These are phyloP conservation scores for Meriones unguiculatus DNA, from an alignment of 2,113 vertebrate genomes.

Conservation along the genomic window DNA sequence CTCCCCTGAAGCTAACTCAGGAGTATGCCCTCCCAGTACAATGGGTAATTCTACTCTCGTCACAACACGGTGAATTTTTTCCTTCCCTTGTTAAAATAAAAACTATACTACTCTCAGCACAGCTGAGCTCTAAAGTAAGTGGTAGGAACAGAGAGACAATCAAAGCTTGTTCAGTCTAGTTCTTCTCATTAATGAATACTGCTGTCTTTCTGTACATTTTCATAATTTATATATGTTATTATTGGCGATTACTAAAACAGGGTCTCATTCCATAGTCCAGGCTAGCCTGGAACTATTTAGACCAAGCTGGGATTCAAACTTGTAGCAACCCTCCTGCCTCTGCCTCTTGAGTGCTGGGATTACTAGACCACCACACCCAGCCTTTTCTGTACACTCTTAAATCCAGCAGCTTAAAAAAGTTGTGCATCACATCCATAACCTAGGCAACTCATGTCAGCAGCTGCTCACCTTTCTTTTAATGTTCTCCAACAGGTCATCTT, in stretches of 20 bases:
- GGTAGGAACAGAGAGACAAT: neutral
- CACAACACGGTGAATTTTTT: constrained; percentile 2
- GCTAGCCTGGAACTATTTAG: neutral
- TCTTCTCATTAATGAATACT: neutral
- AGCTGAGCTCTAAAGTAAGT: neutral
- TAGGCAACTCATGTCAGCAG: neutral
- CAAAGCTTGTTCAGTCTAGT: neutral
- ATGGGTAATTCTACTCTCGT: neutral
- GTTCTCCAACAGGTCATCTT: constrained; percentile 95
- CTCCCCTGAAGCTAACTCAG: constrained; percentile 1
- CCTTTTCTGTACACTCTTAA: neutral
- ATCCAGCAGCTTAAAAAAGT: neutral
- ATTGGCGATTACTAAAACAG: neutral
- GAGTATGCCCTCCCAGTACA: neutral
- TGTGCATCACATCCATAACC: neutral
- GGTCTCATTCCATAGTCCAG: neutral
- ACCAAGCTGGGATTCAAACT: neutral
- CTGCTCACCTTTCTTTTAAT: constrained; percentile 96
- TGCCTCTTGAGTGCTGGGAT: neutral
- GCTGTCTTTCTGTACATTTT: neutral
- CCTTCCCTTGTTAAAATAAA: neutral
- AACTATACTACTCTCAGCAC: neutral
- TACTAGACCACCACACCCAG: accelerated
- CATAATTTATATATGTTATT: neutral
- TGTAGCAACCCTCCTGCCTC: neutral